A percentile compares a stretch with the other conserved stretches of the same genome.
phyloP scores from a whole-genome alignment of 2,888 invertebrate species.

The Neoitamus cyanurus region DNA sequence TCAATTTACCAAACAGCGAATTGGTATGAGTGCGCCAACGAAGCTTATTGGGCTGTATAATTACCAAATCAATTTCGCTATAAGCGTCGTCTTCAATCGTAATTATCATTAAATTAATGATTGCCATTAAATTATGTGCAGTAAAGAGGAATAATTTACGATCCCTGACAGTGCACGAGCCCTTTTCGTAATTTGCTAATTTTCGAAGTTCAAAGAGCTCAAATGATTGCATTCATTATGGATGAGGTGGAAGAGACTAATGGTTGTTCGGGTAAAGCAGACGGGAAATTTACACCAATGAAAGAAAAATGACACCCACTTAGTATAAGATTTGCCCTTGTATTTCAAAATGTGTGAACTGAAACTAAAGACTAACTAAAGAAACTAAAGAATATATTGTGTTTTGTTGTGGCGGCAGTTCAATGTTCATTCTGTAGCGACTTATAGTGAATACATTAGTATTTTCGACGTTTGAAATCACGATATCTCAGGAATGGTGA shows the following conservation, averaged over 20 bases:
- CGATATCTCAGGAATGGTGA: too few relatives aligned
- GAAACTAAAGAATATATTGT: too few relatives aligned
- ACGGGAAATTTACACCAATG: too few relatives aligned
- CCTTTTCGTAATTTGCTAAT: background rate
- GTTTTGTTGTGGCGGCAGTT: too few relatives aligned
- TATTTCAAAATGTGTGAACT: too few relatives aligned
- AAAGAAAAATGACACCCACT: too few relatives aligned
- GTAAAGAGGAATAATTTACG: background rate
- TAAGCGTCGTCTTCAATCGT: background rate
- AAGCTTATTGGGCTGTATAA: background rate
- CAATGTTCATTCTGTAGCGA: too few relatives aligned
- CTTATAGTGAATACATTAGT: too few relatives aligned
- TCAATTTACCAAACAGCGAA: background rate
- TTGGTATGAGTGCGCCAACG: background rate
- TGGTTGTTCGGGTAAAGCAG: too few relatives aligned
- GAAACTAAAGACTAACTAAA: too few relatives aligned
- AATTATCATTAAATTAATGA: background rate
- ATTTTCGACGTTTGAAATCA: too few relatives aligned
- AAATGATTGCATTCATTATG: background rate
- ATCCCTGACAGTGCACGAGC: background rate
- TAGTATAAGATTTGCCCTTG: too few relatives aligned
- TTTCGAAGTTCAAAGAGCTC: background rate
- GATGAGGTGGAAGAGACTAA: background rate
- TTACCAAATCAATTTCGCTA: background rate
- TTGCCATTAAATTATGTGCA: background rate